These are phyloP conservation scores for Penaeus chinensis DNA, from an alignment of 1,140 invertebrate species.

Conservation along the genomic window DNA sequence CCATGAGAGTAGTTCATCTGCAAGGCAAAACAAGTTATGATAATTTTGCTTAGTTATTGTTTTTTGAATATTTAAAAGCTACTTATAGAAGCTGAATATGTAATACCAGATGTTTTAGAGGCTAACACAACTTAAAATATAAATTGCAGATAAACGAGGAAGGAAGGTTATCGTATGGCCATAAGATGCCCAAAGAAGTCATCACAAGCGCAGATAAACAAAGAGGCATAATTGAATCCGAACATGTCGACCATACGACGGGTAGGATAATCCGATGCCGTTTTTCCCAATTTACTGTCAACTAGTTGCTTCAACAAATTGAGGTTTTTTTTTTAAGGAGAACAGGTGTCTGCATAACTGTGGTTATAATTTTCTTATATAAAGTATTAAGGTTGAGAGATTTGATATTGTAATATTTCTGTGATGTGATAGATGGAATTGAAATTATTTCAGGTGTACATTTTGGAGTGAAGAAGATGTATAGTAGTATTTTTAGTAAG, in stretches of 20 bases:
- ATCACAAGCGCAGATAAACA: conserved; percentile 64
- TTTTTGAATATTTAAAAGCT: too few relatives aligned
- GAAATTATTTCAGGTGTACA: conserved; percentile 65
- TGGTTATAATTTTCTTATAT: background rate
- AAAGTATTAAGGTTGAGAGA: background rate
- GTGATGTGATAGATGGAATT: conserved; percentile 2
- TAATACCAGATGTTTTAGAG: background rate
- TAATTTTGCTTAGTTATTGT: too few relatives aligned
- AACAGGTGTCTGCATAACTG: background rate
- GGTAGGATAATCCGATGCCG: conserved; percentile 52
- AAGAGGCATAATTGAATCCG: conserved; percentile 60
- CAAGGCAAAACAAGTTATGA: too few relatives aligned
- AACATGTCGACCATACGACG: conserved; percentile 64
- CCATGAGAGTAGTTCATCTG: too few relatives aligned
- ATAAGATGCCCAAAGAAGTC: conserved; percentile 65
- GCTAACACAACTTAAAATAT: background rate
- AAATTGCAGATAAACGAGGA: conserved; percentile 58
- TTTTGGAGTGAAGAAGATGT: conserved; percentile 67
- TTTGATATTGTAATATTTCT: conserved; percentile 11
- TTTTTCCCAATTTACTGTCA: background rate
- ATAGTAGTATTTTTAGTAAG: conserved; percentile 63
- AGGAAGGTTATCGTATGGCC: conserved; percentile 64
- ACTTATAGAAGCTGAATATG: too few relatives aligned
- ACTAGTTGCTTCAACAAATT: background rate
- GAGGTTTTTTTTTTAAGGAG: background rate